Base-by-base conservation (phyloP, 2,113 vertebrate species). In the Pampusana beccarii region DNA sequence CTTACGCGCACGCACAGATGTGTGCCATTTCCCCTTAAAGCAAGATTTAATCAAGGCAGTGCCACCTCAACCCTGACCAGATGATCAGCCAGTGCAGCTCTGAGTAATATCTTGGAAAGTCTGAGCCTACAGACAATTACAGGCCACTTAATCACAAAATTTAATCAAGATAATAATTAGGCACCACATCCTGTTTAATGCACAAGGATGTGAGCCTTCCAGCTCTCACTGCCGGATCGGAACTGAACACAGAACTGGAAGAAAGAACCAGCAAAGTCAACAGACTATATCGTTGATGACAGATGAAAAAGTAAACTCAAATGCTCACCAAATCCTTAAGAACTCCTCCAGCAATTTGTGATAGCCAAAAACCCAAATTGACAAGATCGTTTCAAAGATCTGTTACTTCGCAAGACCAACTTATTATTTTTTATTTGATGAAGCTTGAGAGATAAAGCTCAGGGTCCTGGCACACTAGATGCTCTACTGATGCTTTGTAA, bases 101-200 rank as follows among this genome's bases (percentile, higher is more conserved):
- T 69, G 85, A 97, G 66, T 72, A 95, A 80, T 78, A 78, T 56
- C 84, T 91, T 83, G 87, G 80, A 89, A 95, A 92, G 71, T 92
- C 80, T 94, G 88, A 95, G 82, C 85, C 50, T 66, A 57, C 56
- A 89, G 82, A 87, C 90, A 93, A 94, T 89, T 89, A 93, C 48
- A 91, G 89, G 89, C 62, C 89, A 94, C 88, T 97, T 96, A 93
- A 97, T 97, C 96, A 96, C 88, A 94, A 95, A 95, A 95, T 96
- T 96, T 97, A 97, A 97, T 97, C 95, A 96, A 94, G 92, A 88
- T 80, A 97, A 80, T 96, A 96, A 97, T 97, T 97, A 97, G 92
- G 74, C 44, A 11, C 60, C 86, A 85, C 92, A 96, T 96, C 95
- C 91, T 97, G 95, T 95, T 94, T 92, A 92, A 97, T 70, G 84